A percentile compares a stretch with the other conserved stretches of the same genome.
phyloP scores from a whole-genome alignment of 2,888 invertebrate genomes.

The Meteorus cinctellus region DNA sequence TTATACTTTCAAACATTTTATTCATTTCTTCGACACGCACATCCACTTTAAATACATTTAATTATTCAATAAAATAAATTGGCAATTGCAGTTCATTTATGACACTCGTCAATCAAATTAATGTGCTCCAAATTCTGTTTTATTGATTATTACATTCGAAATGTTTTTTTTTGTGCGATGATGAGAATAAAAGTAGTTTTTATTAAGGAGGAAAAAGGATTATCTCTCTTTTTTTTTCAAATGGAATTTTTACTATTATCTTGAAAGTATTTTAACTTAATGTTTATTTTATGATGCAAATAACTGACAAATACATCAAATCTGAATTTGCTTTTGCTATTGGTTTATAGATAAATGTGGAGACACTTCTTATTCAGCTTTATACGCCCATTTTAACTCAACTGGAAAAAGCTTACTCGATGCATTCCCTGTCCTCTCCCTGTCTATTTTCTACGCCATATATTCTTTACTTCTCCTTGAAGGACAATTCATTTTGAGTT shows the following conservation, averaged over 20 bases:
- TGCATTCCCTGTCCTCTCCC: neutral
- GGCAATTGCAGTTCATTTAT: neutral
- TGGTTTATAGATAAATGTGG: neutral
- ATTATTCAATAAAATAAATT: neutral
- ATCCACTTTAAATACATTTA: neutral
- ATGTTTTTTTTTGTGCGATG: too few species aligned
- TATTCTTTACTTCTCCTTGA: neutral
- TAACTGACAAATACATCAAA: neutral
- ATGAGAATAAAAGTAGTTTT: neutral
- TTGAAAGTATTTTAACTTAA: neutral
- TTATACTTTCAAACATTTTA: neutral
- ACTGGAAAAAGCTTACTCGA: slow-evolving; percentile 4
- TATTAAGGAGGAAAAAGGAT: neutral
- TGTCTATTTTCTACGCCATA: slow-evolving; percentile 2
- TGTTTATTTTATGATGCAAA: neutral
- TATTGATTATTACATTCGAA: neutral
- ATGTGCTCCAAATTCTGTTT: neutral
- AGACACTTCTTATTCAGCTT: neutral
- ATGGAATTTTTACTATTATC: neutral
- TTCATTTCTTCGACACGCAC: neutral
- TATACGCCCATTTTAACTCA: slow-evolving; percentile 1
- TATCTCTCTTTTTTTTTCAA: neutral
- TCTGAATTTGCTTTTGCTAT: neutral
- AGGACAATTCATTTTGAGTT: neutral
- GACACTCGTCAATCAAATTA: neutral